Evolutionary conservation across 2,797 vertebrate genomes (phyloP).

Genomic region (Myotis vivesi): DNA sequence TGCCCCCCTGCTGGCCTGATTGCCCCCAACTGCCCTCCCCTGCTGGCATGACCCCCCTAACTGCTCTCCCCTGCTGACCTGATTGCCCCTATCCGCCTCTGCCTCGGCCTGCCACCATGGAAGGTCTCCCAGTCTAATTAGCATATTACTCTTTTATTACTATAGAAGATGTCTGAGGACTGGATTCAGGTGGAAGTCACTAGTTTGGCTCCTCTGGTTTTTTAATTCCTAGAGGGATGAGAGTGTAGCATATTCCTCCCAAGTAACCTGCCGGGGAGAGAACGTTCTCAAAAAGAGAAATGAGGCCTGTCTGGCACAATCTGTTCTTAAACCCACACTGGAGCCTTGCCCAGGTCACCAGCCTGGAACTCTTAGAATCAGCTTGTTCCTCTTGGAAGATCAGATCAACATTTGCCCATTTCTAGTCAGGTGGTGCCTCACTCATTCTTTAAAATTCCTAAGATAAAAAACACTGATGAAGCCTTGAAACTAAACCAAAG

Average conservation of each 20-base stretch:
- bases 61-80: too few species aligned
- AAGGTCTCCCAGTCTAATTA: too few species aligned
- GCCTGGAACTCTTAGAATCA: neutral
- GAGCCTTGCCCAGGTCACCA: neutral
- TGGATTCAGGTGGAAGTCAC: neutral
- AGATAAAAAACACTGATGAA: neutral
- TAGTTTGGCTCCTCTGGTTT: neutral
- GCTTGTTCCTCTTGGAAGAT: neutral
- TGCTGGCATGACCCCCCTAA: too few species aligned
- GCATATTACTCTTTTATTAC: too few species aligned
- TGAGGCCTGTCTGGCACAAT: neutral
- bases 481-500: neutral
- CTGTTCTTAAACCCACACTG: neutral
- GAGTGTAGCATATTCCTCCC: neutral
- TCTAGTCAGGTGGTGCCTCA: neutral
- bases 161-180: neutral
- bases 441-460: neutral
- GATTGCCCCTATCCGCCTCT: too few species aligned
- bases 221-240: neutral
- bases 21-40: too few species aligned
- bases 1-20: too few species aligned
- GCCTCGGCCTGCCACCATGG: too few species aligned
- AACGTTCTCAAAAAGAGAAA: conserved; percentile 3
- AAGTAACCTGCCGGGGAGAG: neutral
- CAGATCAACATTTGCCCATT: neutral